A percentile compares a stretch with the other conserved stretches of the same genome.
Conservation (phyloP, 2,888 invertebrate genomes). For the Amiota minor region DNA sequence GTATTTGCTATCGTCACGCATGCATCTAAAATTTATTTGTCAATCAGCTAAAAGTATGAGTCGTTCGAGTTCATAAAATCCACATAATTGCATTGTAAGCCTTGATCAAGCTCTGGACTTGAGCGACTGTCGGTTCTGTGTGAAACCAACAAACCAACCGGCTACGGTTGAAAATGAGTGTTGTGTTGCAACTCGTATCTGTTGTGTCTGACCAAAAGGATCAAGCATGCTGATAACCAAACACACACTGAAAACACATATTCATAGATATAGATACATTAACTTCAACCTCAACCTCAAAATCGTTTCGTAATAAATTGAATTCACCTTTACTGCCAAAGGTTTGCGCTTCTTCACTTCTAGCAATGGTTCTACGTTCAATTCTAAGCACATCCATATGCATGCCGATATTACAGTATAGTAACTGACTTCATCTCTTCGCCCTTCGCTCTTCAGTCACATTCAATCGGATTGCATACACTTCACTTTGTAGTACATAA, state of each 20-base stretch:
- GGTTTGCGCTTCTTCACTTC: constrained; percentile 13
- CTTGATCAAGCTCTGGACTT: neutral
- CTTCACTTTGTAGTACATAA: neutral
- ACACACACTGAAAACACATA: constrained; percentile 11
- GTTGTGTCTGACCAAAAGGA: constrained; percentile 40
- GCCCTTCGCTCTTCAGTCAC: neutral
- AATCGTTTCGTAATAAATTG: constrained; percentile 62
- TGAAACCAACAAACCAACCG: neutral
- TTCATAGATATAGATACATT: constrained; percentile 24
- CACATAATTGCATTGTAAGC: constrained; percentile 61
- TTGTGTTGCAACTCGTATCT: no score
- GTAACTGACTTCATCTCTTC: neutral
- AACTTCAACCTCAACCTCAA: constrained; percentile 61
- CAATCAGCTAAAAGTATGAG: constrained; percentile 63
- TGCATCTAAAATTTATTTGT: constrained; percentile 64
- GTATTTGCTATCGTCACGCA: constrained; percentile 56
- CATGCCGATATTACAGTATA: constrained; percentile 19
- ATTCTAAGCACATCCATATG: constrained; percentile 62
- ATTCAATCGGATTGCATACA: constrained; percentile 3
- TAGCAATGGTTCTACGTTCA: constrained; percentile 51
- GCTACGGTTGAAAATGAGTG: neutral
- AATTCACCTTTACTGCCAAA: constrained; percentile 55
- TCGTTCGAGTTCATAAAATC: constrained; percentile 58
- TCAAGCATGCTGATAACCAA: constrained; percentile 54
- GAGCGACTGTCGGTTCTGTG: neutral